phyloP scores from a whole-genome alignment of 2,113 vertebrate species.

The Oncorhynchus gorbuscha region DNA sequence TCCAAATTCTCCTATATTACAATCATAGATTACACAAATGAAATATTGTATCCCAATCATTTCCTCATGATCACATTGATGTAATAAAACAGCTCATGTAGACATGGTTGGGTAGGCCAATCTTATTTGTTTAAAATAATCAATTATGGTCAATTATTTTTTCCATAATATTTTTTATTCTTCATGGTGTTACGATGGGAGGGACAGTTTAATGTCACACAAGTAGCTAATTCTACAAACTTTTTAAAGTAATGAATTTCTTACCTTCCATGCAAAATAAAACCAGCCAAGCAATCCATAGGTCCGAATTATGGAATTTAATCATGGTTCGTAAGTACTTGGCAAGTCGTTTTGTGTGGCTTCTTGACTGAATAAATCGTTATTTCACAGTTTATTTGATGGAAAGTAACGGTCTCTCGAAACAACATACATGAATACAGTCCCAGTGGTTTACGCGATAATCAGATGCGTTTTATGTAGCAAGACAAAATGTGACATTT shows the following conservation, averaged over 20 bases:
- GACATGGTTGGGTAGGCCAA: neutral
- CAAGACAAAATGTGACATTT: constrained; percentile 10
- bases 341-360: constrained; percentile 25
- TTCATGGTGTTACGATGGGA: neutral
- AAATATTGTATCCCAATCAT: neutral
- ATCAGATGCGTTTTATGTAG: constrained; percentile 17
- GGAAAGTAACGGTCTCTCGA: constrained; percentile 42
- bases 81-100: neutral
- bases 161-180: neutral
- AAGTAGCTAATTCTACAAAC: neutral
- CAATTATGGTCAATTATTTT: neutral
- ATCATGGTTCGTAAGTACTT: constrained; percentile 64
- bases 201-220: neutral
- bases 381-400: constrained; percentile 37
- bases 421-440: constrained; percentile 24
- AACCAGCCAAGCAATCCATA: constrained; percentile 79
- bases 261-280: constrained; percentile 76
- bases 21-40: no score
- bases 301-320: constrained; percentile 77
- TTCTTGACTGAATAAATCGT: constrained; percentile 24
- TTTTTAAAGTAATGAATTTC: constrained; percentile 26
- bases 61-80: neutral
- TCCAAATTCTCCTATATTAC: constrained; percentile 18
- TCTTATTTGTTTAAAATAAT: neutral
- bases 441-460: constrained; percentile 33